Evolutionary conservation across 2,113 vertebrate genomes (phyloP).

Genomic region (Rhea americana): DNA sequence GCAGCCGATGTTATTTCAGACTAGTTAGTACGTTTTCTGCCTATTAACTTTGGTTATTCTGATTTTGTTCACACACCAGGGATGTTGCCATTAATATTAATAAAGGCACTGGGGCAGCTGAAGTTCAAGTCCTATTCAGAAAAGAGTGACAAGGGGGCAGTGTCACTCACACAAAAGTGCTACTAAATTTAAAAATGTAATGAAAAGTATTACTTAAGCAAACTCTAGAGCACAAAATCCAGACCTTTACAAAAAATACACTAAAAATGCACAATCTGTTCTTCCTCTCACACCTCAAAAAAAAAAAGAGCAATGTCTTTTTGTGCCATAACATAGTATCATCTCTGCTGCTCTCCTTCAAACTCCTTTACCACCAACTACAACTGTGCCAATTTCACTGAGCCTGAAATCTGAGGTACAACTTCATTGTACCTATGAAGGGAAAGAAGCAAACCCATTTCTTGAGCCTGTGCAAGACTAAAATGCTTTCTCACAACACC

Average conservation of each 20-base stretch:
- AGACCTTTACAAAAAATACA: not conserved
- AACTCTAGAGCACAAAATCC: not conserved
- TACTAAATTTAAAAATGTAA: not conserved
- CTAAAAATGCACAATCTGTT: accelerated
- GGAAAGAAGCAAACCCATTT: not conserved
- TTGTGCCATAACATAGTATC: not conserved
- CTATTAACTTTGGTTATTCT: not conserved
- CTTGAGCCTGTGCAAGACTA: not conserved
- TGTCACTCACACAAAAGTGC: not conserved
- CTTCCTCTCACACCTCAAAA: not conserved
- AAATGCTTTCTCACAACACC: not conserved
- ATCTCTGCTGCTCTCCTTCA: not conserved
- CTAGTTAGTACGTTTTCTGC: not conserved
- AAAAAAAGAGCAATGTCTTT: not conserved
- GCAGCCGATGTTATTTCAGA: not conserved
- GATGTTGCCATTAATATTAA: conserved; percentile 35
- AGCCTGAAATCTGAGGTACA: not conserved
- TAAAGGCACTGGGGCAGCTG: not conserved
- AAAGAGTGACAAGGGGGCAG: not conserved
- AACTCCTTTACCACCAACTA: not conserved
- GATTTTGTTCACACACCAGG: conserved; percentile 25
- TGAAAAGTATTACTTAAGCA: not conserved
- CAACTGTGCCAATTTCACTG: not conserved
- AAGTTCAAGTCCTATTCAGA: not conserved
- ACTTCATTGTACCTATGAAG: not conserved